Evolutionary conservation across 1,140 invertebrate genomes (phyloP), one percentile per base, ranked within the genome.

Genomic region (Dryas iulia): DNA sequence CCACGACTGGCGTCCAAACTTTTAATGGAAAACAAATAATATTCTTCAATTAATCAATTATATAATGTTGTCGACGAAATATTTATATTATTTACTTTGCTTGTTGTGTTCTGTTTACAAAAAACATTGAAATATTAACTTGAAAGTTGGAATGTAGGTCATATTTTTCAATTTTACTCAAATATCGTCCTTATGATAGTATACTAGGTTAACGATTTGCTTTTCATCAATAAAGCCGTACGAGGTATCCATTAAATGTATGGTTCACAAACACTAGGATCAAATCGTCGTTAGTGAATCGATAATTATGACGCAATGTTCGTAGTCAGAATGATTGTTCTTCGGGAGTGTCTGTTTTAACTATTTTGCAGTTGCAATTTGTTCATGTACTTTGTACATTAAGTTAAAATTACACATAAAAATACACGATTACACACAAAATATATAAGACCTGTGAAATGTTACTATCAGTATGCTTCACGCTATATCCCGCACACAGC

Each of bases 231-330:
- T 18, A 21, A 3, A 21, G 2, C 39, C 6, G 2, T 1, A 10
- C 6, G 14, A 47, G 39, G 39, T 47, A 21, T 47, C 14, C 39
- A 47, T 47, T 21, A 21, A 47, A 47, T 47, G 18, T 47, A 10
- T 21, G 14, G 18, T 59, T 70, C 59, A 35, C 30, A 67, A 66
- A 63, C 39, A 47, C 14, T 47, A 47, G 39, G 39, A 47, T 47
- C 8, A 47, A 21, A 21, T 18, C 14, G 30, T 66, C 68, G 70
- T 67, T 70, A 69, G 56, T 62, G 59, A 67, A 74, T 74, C 68
- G 65, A 74, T 74, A 74, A 68, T 67, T 53, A 25, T 63, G 59
- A 66, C 66, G 54, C 57, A 35, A 21, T 59, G 25, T 12, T 26
- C 14, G 39, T 35, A 8, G 26, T 53, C 5, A 18, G 8, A 47